A percentile compares a stretch with the other conserved stretches of the same genome.
phyloP scores from a whole-genome alignment of 2,888 invertebrate species.

The Lissocephala sabroskyi region DNA sequence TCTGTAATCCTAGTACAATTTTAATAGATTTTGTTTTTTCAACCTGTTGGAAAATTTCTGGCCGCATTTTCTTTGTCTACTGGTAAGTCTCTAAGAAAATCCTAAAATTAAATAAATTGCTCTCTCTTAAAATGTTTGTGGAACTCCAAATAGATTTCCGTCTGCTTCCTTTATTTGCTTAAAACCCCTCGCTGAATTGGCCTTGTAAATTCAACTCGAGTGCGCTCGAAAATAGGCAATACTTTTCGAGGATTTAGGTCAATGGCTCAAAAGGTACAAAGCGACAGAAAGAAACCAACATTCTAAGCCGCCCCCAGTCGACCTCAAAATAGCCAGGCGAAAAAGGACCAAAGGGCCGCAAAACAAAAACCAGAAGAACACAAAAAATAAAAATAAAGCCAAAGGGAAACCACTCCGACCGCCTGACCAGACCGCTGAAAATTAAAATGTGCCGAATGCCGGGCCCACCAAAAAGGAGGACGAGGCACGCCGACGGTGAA shows the following conservation, averaged over 20 bases:
- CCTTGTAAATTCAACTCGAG: conserved; percentile 18
- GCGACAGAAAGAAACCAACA: background rate
- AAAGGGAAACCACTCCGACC: background rate
- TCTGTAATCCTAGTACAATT: too few relatives aligned
- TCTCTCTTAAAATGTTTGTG: background rate
- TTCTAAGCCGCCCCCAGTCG: conserved; percentile 3
- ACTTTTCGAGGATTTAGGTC: conserved; percentile 8
- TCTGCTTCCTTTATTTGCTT: too few relatives aligned
- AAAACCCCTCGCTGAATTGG: too few relatives aligned
- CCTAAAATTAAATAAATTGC: background rate
- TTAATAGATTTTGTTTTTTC: too few relatives aligned
- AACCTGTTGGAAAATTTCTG: too few relatives aligned
- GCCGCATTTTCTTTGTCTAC: too few relatives aligned
- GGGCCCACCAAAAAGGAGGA: background rate
- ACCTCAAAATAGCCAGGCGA: too few relatives aligned
- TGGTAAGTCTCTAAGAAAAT: background rate
- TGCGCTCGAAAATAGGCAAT: background rate
- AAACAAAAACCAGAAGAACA: background rate
- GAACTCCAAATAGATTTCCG: too few relatives aligned
- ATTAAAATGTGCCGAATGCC: conserved; percentile 5
- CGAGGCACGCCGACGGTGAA: too few relatives aligned
- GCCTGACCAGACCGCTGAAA: conserved; percentile 12
- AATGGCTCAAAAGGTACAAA: conserved; percentile 21
- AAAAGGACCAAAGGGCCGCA: conserved; percentile 12
- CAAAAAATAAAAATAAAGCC: background rate